A percentile compares a stretch with the other conserved stretches of the same genome.
Evolutionary conservation across 64 coral and sea anemone genomes (phyloP).

Genomic region (Montipora sp.): DNA sequence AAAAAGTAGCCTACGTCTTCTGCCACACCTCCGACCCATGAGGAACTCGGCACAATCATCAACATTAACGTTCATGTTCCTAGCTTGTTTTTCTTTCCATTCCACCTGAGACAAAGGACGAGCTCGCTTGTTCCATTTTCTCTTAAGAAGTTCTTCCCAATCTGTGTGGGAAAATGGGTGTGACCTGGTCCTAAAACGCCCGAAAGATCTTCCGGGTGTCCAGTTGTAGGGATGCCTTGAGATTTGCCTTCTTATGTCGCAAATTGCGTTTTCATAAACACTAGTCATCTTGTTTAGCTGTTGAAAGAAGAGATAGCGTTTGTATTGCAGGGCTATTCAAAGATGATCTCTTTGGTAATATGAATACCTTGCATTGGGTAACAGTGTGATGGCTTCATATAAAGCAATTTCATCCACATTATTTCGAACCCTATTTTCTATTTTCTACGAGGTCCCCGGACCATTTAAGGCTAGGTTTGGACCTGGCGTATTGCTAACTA

Average conservation of each 20-base stretch:
- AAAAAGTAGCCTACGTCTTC: slow-evolving; percentile 60
- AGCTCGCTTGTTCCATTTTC: slow-evolving; percentile 20
- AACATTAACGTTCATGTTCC: slow-evolving; percentile 13
- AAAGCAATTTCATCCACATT: no score
- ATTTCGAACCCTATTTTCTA: no score
- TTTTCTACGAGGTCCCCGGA: no score
- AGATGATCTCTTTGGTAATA: background rate
- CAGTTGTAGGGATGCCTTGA: background rate
- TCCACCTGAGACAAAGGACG: slow-evolving; percentile 23
- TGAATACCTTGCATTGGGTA: no score
- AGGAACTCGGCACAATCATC: slow-evolving; percentile 31
- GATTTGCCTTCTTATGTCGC: slow-evolving; percentile 13
- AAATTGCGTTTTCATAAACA: slow-evolving; percentile 39
- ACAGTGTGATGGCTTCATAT: no score
- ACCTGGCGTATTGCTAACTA: no score
- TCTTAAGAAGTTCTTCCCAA: slow-evolving; percentile 46
- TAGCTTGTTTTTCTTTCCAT: slow-evolving; percentile 26
- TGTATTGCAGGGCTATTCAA: background rate
- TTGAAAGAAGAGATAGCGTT: background rate
- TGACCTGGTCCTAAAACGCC: background rate
- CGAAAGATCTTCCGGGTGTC: background rate
- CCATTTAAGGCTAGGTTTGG: no score
- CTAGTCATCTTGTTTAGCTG: slow-evolving; percentile 35
- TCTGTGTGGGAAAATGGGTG: slow-evolving; percentile 29
- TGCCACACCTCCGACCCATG: slow-evolving; percentile 68